Base-by-base conservation (phyloP, 2,113 vertebrate genomes). In the Pelobates fuscus region DNA sequence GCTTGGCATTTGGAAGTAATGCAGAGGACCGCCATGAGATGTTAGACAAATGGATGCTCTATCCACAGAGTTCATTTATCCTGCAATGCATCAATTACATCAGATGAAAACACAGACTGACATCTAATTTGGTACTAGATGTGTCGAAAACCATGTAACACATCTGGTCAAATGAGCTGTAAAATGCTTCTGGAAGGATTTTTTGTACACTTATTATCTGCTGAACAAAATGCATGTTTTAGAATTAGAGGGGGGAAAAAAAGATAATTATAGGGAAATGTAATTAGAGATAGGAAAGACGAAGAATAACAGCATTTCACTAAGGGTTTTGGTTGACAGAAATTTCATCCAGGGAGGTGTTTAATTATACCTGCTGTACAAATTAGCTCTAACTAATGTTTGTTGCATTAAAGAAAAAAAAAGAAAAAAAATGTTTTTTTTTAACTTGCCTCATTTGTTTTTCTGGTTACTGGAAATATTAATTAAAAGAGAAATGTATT, bases 81-180 rank as follows among this genome's bases (percentile, higher is more conserved):
- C 43, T 64, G 46, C 24, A 18, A 44, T 29, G 29, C 23, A 61
- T 54, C 29, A 54, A 72, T 54, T 64, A 25, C 14, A 54, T 63
- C 49, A 54, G 44, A 55, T 54, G 70, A 23, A 65, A 65, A 65
- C 21, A 65, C 8, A 65, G 21, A 52, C 26, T 52, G 70, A 63
- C 59, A 63, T 71, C 26, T 63, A 71, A 71, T 71, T 71, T 71
- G 27, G 70, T 49, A 43, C 25, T 49, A 21, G 20, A 71, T 62
- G 44, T 71, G 43, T 71, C 43, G 20, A 32, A 37, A 71, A 32
- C 43, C 41, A 71, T 63, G 29, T 2, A 54, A 54, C 1, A 25
- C 26, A 37, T 64, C 44, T 55, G 60, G 29, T 32, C 46, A 73
- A 73, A 73, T 64, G 26, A 73, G 49, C 44, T 64, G 20, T 7